Percentiles rank a stretch among this genome's conserved stretches.
Evolutionary conservation across 2,888 invertebrate species (phyloP).

Genomic region (Piscicola geometra): DNA sequence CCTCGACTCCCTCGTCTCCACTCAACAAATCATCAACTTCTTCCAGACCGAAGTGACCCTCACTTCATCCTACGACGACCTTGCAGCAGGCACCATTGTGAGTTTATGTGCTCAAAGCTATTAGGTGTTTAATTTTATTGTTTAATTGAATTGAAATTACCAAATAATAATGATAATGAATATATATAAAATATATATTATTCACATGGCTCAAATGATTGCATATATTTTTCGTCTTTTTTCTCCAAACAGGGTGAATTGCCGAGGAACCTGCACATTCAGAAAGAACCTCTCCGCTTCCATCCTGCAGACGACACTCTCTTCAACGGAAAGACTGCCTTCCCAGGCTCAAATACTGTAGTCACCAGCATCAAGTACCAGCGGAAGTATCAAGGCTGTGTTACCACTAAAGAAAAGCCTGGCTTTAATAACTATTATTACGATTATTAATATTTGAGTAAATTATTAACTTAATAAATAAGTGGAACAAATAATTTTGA

Average conservation of each 20-base stretch:
- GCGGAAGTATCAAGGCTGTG: conserved; percentile 73
- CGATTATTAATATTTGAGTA: conserved; percentile 43
- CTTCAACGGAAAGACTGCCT: conserved; percentile 71
- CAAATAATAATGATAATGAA: neutral
- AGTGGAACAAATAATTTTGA: too few species aligned
- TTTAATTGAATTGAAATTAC: too few species aligned
- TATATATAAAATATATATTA: too few species aligned
- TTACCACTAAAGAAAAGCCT: conserved; percentile 60
- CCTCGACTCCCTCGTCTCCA: conserved; percentile 69
- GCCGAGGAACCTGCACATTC: conserved; percentile 81
- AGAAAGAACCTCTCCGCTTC: conserved; percentile 74
- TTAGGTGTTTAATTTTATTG: too few species aligned
- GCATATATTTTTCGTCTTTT: neutral
- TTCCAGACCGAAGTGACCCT: conserved; percentile 48
- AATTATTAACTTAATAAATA: too few species aligned
- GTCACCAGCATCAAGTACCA: conserved; percentile 77
- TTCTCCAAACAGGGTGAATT: conserved; percentile 52
- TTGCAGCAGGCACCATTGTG: too few species aligned
- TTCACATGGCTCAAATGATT: too few species aligned
- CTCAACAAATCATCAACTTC: conserved; percentile 57
- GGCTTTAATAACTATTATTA: conserved; percentile 44
- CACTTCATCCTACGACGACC: conserved; percentile 48
- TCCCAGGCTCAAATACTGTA: conserved; percentile 75
- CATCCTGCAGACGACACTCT: conserved; percentile 75
- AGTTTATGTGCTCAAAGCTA: too few species aligned